phyloP scores from a whole-genome alignment of 30 jellyfish, hydroid and myxozoan species.

The Haliclystus octoradiatus region DNA sequence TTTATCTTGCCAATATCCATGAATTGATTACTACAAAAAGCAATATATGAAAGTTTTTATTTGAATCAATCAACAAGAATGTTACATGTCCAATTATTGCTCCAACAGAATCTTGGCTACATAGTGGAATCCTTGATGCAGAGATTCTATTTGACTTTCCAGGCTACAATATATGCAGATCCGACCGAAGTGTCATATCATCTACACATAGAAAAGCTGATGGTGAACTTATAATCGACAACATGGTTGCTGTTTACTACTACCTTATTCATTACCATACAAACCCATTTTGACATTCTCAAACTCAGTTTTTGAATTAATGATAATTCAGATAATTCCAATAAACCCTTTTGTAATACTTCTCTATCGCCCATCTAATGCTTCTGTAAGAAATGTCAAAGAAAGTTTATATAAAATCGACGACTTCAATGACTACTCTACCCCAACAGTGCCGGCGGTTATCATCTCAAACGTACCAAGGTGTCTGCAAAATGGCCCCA shows the following conservation, averaged over 20 bases:
- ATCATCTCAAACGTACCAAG: no score
- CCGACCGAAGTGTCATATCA: not conserved
- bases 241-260: not conserved
- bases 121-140: not conserved
- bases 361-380: not conserved
- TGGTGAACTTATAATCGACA: not conserved
- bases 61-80: not conserved
- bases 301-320: not conserved
- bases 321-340: no score
- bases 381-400: not conserved
- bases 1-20: not conserved
- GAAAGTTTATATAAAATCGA: no score
- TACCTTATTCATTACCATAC: not conserved
- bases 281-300: not conserved
- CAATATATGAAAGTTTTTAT: not conserved
- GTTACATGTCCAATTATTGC: not conserved
- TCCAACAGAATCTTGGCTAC: not conserved
- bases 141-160: not conserved
- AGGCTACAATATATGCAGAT: not conserved
- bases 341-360: not conserved
- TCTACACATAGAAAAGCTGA: not conserved
- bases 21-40: not conserved
- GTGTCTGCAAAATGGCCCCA: no score
- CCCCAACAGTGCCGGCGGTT: no score
- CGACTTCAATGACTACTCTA: no score